These are phyloP conservation scores for Drusus annulatus DNA, from an alignment of 1,140 invertebrate species.

Conservation along the genomic window DNA sequence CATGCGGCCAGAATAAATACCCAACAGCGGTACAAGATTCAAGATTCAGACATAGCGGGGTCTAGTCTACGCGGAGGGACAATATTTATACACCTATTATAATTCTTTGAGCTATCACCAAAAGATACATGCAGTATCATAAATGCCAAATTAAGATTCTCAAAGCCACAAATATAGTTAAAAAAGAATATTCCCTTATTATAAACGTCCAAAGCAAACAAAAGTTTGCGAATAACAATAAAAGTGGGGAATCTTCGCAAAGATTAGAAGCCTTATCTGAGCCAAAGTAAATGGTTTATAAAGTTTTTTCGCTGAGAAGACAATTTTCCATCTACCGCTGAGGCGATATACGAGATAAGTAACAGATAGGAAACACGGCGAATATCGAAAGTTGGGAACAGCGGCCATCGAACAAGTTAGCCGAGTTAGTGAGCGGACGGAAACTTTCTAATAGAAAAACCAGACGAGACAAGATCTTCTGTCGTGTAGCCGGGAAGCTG, in stretches of 20 bases:
- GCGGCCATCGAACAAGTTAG: conserved; percentile 18
- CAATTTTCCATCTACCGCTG: conserved; percentile 26
- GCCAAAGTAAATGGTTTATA: neutral
- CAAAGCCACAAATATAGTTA: no score
- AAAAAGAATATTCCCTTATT: neutral
- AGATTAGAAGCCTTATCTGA: conserved; percentile 18
- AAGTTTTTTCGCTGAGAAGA: conserved; percentile 17
- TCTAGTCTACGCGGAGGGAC: no score
- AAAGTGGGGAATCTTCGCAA: neutral
- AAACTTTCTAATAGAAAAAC: conserved; percentile 27
- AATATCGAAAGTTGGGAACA: conserved; percentile 26
- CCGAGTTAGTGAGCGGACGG: conserved; percentile 25
- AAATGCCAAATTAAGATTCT: no score
- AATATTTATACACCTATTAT: no score
- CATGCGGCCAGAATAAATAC: neutral
- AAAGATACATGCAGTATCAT: no score
- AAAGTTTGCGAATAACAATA: conserved; percentile 16
- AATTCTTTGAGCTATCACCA: no score
- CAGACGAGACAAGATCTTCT: conserved; percentile 2
- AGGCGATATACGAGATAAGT: neutral
- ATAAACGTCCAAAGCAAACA: neutral
- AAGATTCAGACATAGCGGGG: no score
- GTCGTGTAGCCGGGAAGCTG: neutral
- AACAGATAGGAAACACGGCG: conserved; percentile 19
- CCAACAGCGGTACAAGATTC: neutral